Evolutionary conservation across 2,797 vertebrate species (phyloP).

Genomic region (Momotus momota): DNA sequence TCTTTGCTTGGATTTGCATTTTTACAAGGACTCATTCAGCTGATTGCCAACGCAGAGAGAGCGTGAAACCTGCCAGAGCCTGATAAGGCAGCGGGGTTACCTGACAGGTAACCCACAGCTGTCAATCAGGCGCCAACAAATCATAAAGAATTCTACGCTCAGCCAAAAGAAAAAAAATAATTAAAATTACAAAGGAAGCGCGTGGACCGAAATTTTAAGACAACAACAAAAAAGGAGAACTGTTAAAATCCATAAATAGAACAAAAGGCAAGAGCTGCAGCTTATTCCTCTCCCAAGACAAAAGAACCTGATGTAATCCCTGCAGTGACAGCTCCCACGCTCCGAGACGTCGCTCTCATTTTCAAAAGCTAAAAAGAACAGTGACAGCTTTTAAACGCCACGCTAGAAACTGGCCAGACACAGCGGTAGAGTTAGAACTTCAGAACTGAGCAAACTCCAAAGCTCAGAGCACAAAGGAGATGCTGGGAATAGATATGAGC

Average conservation of each 20-base stretch:
- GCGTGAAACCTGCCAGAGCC: neutral
- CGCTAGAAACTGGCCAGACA: neutral
- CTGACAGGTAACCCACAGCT: conserved; percentile 1
- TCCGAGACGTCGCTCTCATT: neutral
- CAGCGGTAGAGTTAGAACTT: neutral
- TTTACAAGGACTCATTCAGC: neutral
- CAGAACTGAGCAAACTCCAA: neutral
- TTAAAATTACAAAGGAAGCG: neutral
- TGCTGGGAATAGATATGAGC: neutral
- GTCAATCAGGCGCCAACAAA: neutral
- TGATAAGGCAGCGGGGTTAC: neutral
- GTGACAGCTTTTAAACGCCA: neutral
- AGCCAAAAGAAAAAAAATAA: neutral
- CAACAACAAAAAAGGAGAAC: neutral
- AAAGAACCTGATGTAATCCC: neutral
- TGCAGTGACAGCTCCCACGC: neutral
- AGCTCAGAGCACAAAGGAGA: neutral
- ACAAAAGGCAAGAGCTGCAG: neutral
- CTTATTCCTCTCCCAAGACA: neutral
- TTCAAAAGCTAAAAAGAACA: neutral
- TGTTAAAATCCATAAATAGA: neutral
- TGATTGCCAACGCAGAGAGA: neutral
- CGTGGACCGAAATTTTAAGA: neutral
- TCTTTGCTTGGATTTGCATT: neutral
- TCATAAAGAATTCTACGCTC: neutral